A percentile compares a stretch with the other conserved stretches of the same genome.
phyloP scores from a whole-genome alignment of 2,797 vertebrate genomes.

The Coilia nasus region DNA sequence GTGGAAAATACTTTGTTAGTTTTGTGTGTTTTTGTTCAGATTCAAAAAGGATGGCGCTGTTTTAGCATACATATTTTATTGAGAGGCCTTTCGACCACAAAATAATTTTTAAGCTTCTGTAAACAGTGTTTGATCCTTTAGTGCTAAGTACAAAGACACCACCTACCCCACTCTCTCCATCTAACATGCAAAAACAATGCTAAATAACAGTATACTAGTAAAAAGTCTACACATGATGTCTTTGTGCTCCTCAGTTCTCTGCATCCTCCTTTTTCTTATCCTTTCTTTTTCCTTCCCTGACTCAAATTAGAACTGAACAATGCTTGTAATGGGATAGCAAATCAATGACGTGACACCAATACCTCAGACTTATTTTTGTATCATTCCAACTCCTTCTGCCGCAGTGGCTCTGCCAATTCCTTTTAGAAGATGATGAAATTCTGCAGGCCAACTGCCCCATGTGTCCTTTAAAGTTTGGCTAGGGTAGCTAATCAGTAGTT shows the following conservation, averaged over 20 bases:
- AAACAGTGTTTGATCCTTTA: neutral
- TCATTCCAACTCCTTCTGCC: neutral
- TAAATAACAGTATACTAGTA: too few species aligned
- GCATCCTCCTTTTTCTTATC: neutral
- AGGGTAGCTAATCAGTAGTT: neutral
- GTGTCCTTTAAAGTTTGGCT: neutral
- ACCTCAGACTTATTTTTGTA: conserved; percentile 16
- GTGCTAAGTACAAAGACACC: neutral
- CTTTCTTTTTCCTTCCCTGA: neutral
- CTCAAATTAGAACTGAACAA: neutral
- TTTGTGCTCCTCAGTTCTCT: neutral
- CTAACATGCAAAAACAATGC: too few species aligned
- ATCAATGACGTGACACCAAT: conserved; percentile 28
- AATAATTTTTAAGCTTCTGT: neutral
- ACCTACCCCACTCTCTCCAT: too few species aligned
- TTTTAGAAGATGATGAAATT: neutral
- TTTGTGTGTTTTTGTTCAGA: neutral
- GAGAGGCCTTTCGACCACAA: neutral
- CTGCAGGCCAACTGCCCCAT: too few species aligned
- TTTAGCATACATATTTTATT: neutral
- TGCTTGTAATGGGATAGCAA: conserved; percentile 29
- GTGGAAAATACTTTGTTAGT: neutral
- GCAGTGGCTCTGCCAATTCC: neutral
- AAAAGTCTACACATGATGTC: neutral
- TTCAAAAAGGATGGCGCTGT: neutral